Conservation (phyloP, 2,797 vertebrate species). For the Ataeniobius toweri region DNA sequence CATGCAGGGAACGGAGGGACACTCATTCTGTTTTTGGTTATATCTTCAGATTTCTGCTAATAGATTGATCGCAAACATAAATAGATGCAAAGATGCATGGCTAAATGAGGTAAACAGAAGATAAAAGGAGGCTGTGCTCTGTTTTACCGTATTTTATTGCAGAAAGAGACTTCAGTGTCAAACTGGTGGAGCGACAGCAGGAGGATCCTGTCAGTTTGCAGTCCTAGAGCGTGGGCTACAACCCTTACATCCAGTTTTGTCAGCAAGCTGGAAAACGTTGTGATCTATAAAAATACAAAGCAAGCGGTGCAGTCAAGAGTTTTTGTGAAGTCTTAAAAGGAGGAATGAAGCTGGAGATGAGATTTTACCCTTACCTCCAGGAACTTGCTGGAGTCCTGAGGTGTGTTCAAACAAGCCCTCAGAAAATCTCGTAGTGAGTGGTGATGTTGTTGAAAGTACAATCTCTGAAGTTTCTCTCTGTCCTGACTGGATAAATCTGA, state of each 20-base stretch:
- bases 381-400: conserved; percentile 60
- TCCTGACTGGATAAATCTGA: conserved; percentile 71
- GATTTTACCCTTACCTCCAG: conserved; percentile 69
- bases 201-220: conserved; percentile 61
- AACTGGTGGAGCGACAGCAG: conserved; percentile 82
- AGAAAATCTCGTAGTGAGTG: conserved; percentile 76
- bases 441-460: conserved; percentile 79
- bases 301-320: background rate
- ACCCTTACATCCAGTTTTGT: conserved; percentile 72
- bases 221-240: conserved; percentile 58
- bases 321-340: background rate
- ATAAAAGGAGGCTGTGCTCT: background rate
- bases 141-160: conserved; percentile 75
- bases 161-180: conserved; percentile 82
- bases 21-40: background rate
- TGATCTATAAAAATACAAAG: conserved; percentile 62
- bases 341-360: background rate
- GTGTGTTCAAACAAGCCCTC: conserved; percentile 48
- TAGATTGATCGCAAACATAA: background rate
- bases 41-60: background rate
- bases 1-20: background rate
- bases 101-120: background rate
- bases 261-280: conserved; percentile 81
- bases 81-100: background rate
- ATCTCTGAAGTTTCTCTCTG: conserved; percentile 64